Evolutionary conservation across 2,888 invertebrate genomes (phyloP), one percentile per base, ranked within the genome.

Genomic region (Xestoiulus laeticollis): DNA sequence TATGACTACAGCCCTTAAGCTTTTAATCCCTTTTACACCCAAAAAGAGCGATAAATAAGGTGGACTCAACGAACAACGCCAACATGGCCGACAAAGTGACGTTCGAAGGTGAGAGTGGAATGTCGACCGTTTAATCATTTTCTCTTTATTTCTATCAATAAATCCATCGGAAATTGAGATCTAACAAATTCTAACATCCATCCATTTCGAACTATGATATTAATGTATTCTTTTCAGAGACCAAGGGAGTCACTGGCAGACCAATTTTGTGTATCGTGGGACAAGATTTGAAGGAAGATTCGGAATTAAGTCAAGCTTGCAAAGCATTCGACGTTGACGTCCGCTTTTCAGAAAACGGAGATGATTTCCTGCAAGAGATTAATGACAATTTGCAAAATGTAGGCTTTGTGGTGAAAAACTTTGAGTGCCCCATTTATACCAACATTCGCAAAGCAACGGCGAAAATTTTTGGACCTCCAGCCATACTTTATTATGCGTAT

Each of bases 371-470:
- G 14, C 68, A 33, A 33, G 87, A 43, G 30, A 38, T 43, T 14
- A 33, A n/a, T 68, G 82, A 68, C 38, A 82, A 38, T 22, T 48
- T 48, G 32, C 95, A 95, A 91, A 93, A 93, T 91, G 90, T 94
- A 86, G 94, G 95, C 90, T 96, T 96, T 92, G 94, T 96, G 91
- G 92, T 96, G 89, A 94, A 95, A 87, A 94, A 94, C 89, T 96
- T 96, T 92, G 95, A 95, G 89, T 95, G 95, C 87, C 94, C 94
- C 89, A 93, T 95, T 89, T 96, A 94, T 92, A 94, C 95, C 91
- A 93, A 93, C 89, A 94, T 96, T 89, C 94, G 90, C 59, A 90
- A 91, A 82, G 90, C 91, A 2, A 91, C 91, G 30, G 91, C 91
- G 4, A 90, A 91, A 87, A 92, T 92, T 88, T 90, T 92, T 59